Base-by-base conservation (phyloP, 2,888 invertebrate genomes). In the Eristalis tenax region DNA sequence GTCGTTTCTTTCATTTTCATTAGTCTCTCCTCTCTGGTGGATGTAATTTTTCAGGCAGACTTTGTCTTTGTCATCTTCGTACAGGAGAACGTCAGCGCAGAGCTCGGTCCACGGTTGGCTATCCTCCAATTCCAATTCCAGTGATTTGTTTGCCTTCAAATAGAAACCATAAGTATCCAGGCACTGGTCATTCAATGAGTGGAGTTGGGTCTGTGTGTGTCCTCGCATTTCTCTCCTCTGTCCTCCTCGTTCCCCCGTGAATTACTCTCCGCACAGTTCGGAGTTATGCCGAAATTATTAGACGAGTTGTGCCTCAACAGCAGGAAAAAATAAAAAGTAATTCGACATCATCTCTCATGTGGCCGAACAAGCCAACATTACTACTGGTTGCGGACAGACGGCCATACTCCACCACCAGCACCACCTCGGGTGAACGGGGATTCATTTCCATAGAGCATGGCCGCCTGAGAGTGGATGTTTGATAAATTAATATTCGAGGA, bases 401-500 rank as follows among this genome's bases (percentile, higher is more conserved):
- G 71, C 38, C 28, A n/a, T 28, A 64, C 59, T 50, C 56, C 35
- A 8, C 43, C 43, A 18, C 43, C 50, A 59, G 6, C 28, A 28
- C 50, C 28, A 28, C 50, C 61, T 74, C 59, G 79, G 79, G 73
- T 73, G 73, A 71, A 73, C 43, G 65, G n/a, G n/a, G 59, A 73
- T 79, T 64, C 66, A 75, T 65, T 69, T 63, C 38, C 63, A 56
- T 56, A 74, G 74, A 81, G 35, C 69, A n/a, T 22, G 68, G 61
- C 64, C 64, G 56, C 18, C 18, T 18, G 50, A 50, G 64, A 68
- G 69, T 75, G 69, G 68, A 69, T 68, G 43, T 74, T 64, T 81
- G 75, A 75, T 81, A 75, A 81, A 81, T 81, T 64, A 66, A 78
- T 73, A 69, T 70, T 82, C 76, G 70, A 70, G 40, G 61, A 74